A percentile compares a stretch with the other conserved stretches of the same genome.
These are phyloP conservation scores for Holacanthella duospinosa DNA, from an alignment of 2,888 invertebrate species.

Conservation along the genomic window DNA sequence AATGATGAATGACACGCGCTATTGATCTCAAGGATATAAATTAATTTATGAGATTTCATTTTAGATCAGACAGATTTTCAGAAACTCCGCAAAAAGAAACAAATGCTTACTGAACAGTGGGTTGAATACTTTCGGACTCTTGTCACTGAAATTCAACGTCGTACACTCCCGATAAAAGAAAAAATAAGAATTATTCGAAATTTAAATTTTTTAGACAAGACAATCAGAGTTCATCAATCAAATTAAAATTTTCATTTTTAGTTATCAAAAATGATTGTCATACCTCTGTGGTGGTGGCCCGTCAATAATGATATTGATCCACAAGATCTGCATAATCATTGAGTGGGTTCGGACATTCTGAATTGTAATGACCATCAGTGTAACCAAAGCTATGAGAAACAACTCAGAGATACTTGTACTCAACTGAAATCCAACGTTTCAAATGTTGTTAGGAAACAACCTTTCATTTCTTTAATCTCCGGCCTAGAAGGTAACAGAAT, in stretches of 20 bases:
- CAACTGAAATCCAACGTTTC: constrained; percentile 97
- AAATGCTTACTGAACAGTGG: constrained; percentile 20
- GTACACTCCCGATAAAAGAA: constrained; percentile 12
- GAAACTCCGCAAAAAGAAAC: constrained; percentile 18
- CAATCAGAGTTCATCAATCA: constrained; percentile 30
- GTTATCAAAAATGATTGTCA: too few species aligned
- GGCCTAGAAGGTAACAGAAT: too few species aligned
- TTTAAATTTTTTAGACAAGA: constrained; percentile 21
- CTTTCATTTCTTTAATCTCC: constrained; percentile 99
- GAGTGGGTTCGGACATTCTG: constrained; percentile 92
- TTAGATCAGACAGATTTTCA: constrained; percentile 27
- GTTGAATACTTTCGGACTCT: constrained; percentile 35
- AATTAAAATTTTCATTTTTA: too few species aligned
- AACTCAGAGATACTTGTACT: constrained; percentile 97
- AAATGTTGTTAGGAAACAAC: constrained; percentile 98
- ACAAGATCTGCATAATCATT: constrained; percentile 98
- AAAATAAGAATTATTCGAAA: constrained; percentile 8
- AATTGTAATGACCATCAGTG: constrained; percentile 86
- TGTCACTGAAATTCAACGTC: constrained; percentile 20
- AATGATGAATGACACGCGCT: too few species aligned
- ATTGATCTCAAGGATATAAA: too few species aligned
- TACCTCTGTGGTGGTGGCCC: constrained; percentile 69
- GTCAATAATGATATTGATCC: constrained; percentile 99
- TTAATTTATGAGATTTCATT: not conserved
- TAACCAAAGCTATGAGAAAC: too few species aligned